phyloP scores from a whole-genome alignment of 2,888 invertebrate species.

The Plagodis pulveraria region DNA sequence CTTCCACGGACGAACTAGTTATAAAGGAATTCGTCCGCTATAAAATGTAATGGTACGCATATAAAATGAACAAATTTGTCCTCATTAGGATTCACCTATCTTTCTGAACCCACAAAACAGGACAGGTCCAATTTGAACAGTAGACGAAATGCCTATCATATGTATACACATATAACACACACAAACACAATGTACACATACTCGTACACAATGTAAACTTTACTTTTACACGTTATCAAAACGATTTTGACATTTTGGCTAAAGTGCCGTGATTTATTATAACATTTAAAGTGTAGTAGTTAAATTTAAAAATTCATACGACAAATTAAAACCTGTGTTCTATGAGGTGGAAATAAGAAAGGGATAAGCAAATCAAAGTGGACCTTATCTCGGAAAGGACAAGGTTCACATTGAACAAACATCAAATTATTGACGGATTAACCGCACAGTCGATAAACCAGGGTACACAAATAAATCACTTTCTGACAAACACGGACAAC shows the following conservation, averaged over 20 bases:
- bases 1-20: too few species aligned
- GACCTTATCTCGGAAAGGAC: conserved; percentile 3
- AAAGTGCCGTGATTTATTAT: conserved; percentile 33
- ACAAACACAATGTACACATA: too few species aligned
- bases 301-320: conserved; percentile 29
- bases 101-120: too few species aligned
- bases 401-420: conserved; percentile 16
- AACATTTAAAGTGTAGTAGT: conserved; percentile 33
- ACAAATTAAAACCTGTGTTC: conserved; percentile 36
- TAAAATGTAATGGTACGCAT: too few species aligned
- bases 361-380: conserved; percentile 6
- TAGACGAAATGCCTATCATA: neutral
- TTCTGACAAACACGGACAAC: conserved; percentile 57
- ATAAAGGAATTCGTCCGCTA: too few species aligned
- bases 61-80: too few species aligned
- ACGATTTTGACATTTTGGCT: conserved; percentile 35
- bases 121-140: too few species aligned
- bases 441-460: conserved; percentile 38
- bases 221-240: conserved; percentile 16
- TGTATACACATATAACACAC: conserved; percentile 1
- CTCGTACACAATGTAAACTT: too few species aligned
- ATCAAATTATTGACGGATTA: conserved; percentile 38
- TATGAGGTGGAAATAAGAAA: conserved; percentile 11
- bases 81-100: too few species aligned
- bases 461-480: conserved; percentile 53